Base-by-base conservation (phyloP, 2,797 vertebrate species). In the Sebastes cheni region DNA sequence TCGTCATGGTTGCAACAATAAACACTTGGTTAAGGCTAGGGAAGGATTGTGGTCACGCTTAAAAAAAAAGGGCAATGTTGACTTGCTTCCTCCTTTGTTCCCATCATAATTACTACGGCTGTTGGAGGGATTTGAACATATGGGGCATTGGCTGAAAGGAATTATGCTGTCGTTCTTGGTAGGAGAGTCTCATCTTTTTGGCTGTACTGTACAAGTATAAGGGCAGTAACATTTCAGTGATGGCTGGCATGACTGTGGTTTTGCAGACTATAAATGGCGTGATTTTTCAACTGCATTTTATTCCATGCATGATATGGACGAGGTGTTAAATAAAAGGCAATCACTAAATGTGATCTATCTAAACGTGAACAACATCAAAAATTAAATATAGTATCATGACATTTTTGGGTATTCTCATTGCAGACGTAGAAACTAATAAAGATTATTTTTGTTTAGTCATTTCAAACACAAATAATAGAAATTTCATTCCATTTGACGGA, bases 101-200 rank as follows among this genome's bases (percentile, higher is more conserved):
- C 1, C 0, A 0, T 29, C 6, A 50, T 52, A 50, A 59, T 20
- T 4, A 50, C 2, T 14, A 12, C 1, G 2, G 20, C 34, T 1
- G 1, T n/a, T 30, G 6, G 2, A 46, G 20, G 56, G 39, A 50
- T 50, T 36, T 23, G 3, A 23, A 14, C 10, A 7, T 70, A 10
- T 55, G 11, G 25, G 7, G 9, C 10, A 34, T 12, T 12, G 22
- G 16, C 7, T 61, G 34, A 50, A 61, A 36, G 22, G 1, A 6
- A 11, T 60, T 29, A 12, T 64, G 25, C 14, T 22, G 6, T 5
- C 8, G 4, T 30, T 52, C 18, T 14, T 42, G 16, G 10, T 12
- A 10, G 11, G 32, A n/a, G 18, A 46, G 27, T 32, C 2, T 69
- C 1, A 4, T 46, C 27, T 59, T 52, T 23, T 50, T 61, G 42